Conservation (phyloP, 2,113 vertebrate genomes). For the Struthio camelus region DNA sequence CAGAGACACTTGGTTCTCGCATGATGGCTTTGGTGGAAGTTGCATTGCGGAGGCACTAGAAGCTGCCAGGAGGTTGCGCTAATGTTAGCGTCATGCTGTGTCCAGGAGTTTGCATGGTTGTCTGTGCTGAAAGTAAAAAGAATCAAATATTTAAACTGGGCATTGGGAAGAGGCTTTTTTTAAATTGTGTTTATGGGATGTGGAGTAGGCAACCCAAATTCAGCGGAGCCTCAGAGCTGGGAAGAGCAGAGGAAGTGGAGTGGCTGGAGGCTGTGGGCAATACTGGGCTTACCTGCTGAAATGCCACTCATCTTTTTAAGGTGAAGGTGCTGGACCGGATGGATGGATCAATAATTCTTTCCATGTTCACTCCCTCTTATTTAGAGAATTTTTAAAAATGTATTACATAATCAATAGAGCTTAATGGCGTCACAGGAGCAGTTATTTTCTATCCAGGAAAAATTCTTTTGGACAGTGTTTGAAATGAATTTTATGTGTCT, state of each 20-base stretch:
- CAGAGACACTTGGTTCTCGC: fast-evolving
- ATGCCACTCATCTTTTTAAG: background rate
- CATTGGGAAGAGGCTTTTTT: background rate
- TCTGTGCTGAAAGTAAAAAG: background rate
- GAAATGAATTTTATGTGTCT: background rate
- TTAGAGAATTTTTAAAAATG: background rate
- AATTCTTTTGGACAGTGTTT: background rate
- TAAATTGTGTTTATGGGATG: too few species aligned
- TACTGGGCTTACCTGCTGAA: background rate
- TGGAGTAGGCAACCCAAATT: background rate
- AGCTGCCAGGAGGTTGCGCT: too few species aligned
- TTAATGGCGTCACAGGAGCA: background rate
- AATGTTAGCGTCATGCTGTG: too few species aligned
- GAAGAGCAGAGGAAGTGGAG: background rate
- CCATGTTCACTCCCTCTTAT: background rate
- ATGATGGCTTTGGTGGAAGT: background rate
- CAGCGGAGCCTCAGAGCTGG: too few species aligned
- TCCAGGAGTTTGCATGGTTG: too few species aligned
- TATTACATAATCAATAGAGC: background rate
- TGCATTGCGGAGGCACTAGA: too few species aligned
- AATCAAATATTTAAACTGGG: background rate
- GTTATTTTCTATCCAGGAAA: background rate
- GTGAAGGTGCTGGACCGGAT: background rate
- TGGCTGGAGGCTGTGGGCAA: background rate
- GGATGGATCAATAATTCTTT: background rate